phyloP scores from a whole-genome alignment of 2,113 vertebrate genomes.

The Eulacestoma nigropectus region DNA sequence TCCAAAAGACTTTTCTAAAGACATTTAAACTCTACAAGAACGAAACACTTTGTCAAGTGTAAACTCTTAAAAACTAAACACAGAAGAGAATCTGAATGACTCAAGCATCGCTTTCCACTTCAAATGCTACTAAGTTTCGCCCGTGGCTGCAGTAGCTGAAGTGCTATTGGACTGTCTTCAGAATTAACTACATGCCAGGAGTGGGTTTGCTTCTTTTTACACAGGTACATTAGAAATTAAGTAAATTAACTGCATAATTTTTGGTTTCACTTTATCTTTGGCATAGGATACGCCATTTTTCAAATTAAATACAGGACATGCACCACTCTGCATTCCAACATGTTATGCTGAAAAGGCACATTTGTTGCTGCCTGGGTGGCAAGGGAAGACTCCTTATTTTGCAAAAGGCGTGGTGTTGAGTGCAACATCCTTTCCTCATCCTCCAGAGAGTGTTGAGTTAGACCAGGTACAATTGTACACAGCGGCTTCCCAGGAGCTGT shows the following conservation, averaged over 20 bases:
- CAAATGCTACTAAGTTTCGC: not conserved
- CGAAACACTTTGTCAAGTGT: not conserved
- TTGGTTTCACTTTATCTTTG: conserved; percentile 10
- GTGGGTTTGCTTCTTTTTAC: not conserved
- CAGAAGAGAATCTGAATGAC: not conserved
- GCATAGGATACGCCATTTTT: not conserved
- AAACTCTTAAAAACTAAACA: conserved; percentile 20
- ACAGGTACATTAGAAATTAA: not conserved
- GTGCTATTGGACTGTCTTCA: conserved; percentile 11
- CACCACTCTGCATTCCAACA: not conserved
- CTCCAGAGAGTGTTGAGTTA: conserved; percentile 40
- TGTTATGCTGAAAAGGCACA: not conserved
- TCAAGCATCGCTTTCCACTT: conserved; percentile 11
- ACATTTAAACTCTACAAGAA: conserved; percentile 21
- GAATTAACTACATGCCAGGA: not conserved
- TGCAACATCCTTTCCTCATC: not conserved
- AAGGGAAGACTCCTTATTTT: conserved; percentile 36
- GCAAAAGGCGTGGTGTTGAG: conserved; percentile 7
- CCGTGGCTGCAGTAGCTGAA: not conserved
- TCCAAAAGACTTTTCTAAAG: conserved; percentile 1
- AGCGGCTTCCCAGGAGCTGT: conserved; percentile 75
- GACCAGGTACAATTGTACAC: conserved; percentile 76
- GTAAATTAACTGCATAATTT: not conserved
- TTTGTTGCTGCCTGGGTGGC: conserved; percentile 1
- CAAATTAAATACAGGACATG: not conserved